phyloP scores from a whole-genome alignment of 2,113 vertebrate genomes.

The Melanerpes aurifrons region DNA sequence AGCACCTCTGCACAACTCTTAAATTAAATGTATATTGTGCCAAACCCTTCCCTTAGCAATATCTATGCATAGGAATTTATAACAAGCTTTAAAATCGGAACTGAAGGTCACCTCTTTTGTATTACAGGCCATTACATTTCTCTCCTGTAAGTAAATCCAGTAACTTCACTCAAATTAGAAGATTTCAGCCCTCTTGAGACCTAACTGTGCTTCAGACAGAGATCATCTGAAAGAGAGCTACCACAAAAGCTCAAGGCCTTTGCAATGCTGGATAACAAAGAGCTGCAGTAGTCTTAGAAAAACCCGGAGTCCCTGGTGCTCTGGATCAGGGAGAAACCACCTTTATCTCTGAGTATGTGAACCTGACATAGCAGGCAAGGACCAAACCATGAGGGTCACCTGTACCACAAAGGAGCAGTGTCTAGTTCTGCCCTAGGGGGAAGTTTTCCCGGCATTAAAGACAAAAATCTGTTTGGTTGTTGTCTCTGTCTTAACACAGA shows the following conservation, averaged over 20 bases:
- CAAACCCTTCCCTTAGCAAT: slow-evolving; percentile 35
- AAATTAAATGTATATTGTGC: slow-evolving; percentile 41
- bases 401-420: neutral
- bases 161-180: slow-evolving; percentile 50
- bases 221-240: slow-evolving; percentile 20
- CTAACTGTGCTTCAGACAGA: neutral
- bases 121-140: slow-evolving; percentile 34
- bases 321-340: neutral
- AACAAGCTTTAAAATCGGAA: slow-evolving; percentile 19
- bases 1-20: slow-evolving; percentile 4
- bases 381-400: neutral
- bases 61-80: slow-evolving; percentile 19
- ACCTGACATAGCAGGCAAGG: fast-evolving
- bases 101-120: slow-evolving; percentile 53
- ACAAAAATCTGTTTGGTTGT: neutral
- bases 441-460: neutral
- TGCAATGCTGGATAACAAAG: neutral
- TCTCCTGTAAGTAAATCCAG: neutral
- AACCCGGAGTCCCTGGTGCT: neutral
- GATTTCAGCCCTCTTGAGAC: slow-evolving; percentile 11
- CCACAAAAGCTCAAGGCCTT: neutral
- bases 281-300: neutral
- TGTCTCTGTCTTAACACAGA: neutral
- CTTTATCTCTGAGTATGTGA: neutral
- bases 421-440: neutral